Base-by-base conservation (phyloP, 2,797 vertebrate genomes). In the Menidia menidia region DNA sequence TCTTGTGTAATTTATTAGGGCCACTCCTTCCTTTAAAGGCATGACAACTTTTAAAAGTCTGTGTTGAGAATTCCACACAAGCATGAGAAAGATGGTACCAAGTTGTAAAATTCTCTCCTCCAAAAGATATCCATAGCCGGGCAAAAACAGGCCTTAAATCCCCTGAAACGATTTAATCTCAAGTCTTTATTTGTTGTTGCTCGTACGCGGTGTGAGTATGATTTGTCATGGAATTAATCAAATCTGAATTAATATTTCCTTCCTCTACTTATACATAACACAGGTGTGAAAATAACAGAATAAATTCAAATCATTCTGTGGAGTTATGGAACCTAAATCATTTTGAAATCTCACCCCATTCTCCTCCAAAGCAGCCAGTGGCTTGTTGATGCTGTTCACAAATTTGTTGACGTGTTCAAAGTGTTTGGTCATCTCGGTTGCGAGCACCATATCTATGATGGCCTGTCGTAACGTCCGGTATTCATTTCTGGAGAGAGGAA, bases 381-480 rank as follows among this genome's bases (percentile, higher is more conserved):
- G 97, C 87, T 98, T 99, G 88, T 96, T 98, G 94, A 99, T 96
- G 91, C 97, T 98, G 95, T 98, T 98, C 89, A 97, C 96, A 90
- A 99, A 99, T 86, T 98, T 98, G 95, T 98, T 98, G 92, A 99
- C 96, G 0, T 99, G 97, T 87, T 99, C 97, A 60, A 98, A 99
- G 93, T 99, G 98, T 93, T 96, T 98, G 64, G 98, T 99, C 98
- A 99, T 99, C 93, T 99, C 98, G 5, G 98, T 99, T 68, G 98
- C 97, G 54, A 99, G 92, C 82, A 99, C 97, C 97, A 99, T 99
- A 85, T 99, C 97, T 35, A 98, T 97, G 75, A 99, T 94, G 59
- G 95, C 95, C 91, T 98, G 97, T 45, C 97, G 94, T 64, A 99
- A 94, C 1, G 95, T 95, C 82, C 97, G 95, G 86, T 98, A 99